Conservation (phyloP, 2,113 vertebrate genomes). For the Bos indicus region DNA sequence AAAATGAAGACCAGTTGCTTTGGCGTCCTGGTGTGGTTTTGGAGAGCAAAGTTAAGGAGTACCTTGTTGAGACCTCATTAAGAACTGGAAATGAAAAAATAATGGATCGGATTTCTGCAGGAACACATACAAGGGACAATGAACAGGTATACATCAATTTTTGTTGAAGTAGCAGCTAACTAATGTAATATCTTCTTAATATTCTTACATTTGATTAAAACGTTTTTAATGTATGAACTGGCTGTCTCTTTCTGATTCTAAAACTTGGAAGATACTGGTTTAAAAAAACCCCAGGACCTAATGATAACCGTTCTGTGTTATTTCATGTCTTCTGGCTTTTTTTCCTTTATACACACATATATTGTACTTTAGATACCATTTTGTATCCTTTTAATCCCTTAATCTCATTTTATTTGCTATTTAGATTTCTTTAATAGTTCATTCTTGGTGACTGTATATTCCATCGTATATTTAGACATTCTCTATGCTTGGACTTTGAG, state of each 20-base stretch:
- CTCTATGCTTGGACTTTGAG: background rate
- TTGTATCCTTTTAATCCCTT: background rate
- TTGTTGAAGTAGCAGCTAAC: background rate
- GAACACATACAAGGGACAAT: constrained; percentile 88
- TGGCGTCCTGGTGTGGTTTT: constrained; percentile 91
- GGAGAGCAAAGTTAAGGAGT: constrained; percentile 92
- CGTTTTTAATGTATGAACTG: background rate
- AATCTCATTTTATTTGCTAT: background rate
- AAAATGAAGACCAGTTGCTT: constrained; percentile 93
- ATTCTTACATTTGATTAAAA: background rate
- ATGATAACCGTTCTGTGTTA: background rate
- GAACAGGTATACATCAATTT: constrained; percentile 85
- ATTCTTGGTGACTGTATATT: background rate
- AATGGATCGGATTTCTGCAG: constrained; percentile 81
- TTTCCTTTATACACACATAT: background rate
- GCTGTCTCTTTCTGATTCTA: background rate
- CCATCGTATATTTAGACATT: background rate
- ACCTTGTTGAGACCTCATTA: constrained; percentile 88
- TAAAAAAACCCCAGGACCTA: background rate
- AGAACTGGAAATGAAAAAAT: constrained; percentile 85
- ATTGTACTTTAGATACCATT: background rate
- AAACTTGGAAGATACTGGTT: background rate
- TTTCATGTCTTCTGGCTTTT: background rate
- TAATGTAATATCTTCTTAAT: background rate
- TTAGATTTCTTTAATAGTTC: background rate